Evolutionary conservation across 2,888 invertebrate genomes (phyloP), one percentile per base, ranked within the genome.

Genomic region (Mycalesis mineus): DNA sequence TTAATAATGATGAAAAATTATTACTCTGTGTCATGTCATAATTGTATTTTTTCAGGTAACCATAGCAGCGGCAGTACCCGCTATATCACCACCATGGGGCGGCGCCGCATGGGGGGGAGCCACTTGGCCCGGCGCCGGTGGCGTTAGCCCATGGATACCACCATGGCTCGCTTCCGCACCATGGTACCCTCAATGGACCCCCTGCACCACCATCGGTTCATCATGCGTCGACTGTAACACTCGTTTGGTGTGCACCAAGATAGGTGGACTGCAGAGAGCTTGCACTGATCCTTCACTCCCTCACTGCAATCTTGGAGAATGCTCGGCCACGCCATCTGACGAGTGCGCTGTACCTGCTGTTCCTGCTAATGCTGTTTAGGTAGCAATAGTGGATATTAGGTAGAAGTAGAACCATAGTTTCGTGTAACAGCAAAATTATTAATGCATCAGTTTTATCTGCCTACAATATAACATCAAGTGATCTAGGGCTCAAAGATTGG

Each of bases 271-370:
- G 0, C 72, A 80, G 53, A 75, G 72, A 9, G 65, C 80, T 7
- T 89, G 89, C 67, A 65, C 71, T 1, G 89, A 88, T 67, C 88
- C 88, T 0, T 73, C 80, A 1, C 64, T 81, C 14, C 89, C 89
- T 0, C 77, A 83, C 69, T 89, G 89, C 73, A 88, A 87, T 70
- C 73, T 82, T 8, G 89, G 89, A n/a, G 75, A 76, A 57, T 89
- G 89, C 70, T 88, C 89, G 0, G 88, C 86, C 7, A 87, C 88
- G 0, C 86, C 89, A 0, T 60, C 84, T 1, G 78, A 65, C 0
- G 84, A 76, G 55, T 89, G 89, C 56, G 78, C 77, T 0, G 61
- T 67, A 1, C 39, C 67, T 6, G 62, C 47, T 0, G 65, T 50
- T 2, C 62, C 68, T 1, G 53, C 63, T 7, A 48, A 61, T n/a